These are phyloP conservation scores for Pilophorus perplexus DNA, from an alignment of 2,888 invertebrate species.

Conservation along the genomic window DNA sequence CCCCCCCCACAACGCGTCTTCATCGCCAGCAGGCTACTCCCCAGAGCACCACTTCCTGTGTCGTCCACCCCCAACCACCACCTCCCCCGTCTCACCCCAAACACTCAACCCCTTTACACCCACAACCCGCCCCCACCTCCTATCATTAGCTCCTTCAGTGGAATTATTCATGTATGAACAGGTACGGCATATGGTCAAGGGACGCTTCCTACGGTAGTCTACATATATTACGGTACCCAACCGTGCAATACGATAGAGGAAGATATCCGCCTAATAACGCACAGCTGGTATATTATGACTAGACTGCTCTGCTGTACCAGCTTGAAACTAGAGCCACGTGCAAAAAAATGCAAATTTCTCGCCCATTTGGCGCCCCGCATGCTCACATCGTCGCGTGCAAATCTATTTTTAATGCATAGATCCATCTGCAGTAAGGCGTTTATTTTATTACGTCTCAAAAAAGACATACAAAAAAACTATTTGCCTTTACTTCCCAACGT, in stretches of 20 bases:
- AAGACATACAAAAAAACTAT: too few relatives aligned
- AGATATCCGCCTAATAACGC: slow-evolving; percentile 22
- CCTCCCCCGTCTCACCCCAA: too few relatives aligned
- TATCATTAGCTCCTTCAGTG: slow-evolving; percentile 35
- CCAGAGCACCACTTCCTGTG: too few relatives aligned
- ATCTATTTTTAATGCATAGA: too few relatives aligned
- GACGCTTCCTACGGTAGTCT: slow-evolving; percentile 18
- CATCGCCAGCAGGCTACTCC: background rate
- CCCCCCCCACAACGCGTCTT: background rate
- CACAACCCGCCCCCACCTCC: background rate
- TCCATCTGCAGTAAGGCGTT: too few relatives aligned
- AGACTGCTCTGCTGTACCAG: too few relatives aligned
- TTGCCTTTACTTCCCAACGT: too few relatives aligned
- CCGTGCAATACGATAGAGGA: slow-evolving; percentile 18
- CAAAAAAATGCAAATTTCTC: background rate
- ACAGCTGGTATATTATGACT: slow-evolving; percentile 6
- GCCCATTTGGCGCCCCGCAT: too few relatives aligned
- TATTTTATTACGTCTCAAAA: too few relatives aligned
- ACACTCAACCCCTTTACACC: background rate
- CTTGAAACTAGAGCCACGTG: background rate
- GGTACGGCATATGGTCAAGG: slow-evolving; percentile 34
- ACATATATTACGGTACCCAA: slow-evolving; percentile 20
- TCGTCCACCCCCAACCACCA: too few relatives aligned
- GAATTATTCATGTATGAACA: slow-evolving; percentile 38
- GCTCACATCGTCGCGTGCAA: too few relatives aligned